These are phyloP conservation scores for Mesocentrotus franciscanus DNA, from an alignment of 53 echinoderm and acorn worm genomes.

Conservation along the genomic window DNA sequence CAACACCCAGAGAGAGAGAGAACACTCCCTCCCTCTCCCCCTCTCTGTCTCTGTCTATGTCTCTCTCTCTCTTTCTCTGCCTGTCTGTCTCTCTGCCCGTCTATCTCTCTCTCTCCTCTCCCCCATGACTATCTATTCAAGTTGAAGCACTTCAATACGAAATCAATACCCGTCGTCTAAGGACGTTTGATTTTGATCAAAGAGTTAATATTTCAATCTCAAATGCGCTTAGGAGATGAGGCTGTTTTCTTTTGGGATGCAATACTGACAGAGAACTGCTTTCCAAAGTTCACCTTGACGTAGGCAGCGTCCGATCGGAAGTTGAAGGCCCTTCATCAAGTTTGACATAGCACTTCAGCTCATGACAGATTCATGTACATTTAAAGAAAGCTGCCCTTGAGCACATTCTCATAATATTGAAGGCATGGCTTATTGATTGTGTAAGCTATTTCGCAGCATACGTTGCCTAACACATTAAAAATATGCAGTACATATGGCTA, in stretches of 20 bases:
- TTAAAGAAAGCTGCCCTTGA: too few species aligned
- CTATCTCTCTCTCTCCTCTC: too few species aligned
- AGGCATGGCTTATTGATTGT: too few species aligned
- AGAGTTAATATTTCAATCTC: slow-evolving; percentile 50
- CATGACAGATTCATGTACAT: too few species aligned
- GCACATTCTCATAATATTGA: too few species aligned
- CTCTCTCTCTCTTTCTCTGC: not conserved
- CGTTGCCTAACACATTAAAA: too few species aligned
- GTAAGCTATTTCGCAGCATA: too few species aligned
- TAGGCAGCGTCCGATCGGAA: not conserved
- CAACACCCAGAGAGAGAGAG: not conserved
- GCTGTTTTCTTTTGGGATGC: slow-evolving; percentile 26
- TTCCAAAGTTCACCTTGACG: not conserved
- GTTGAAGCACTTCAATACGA: slow-evolving; percentile 17
- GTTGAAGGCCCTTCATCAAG: not conserved
- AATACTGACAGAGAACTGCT: slow-evolving; percentile 9
- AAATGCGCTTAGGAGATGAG: not conserved
- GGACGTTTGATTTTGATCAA: slow-evolving; percentile 51
- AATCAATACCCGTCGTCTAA: not conserved
- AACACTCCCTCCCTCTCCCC: not conserved
- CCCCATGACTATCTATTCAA: too few species aligned
- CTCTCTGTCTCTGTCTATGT: not conserved
- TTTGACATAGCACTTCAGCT: not conserved
- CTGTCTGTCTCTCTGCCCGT: not conserved
- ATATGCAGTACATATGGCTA: too few species aligned